These are phyloP conservation scores for Bubo bubo DNA, from an alignment of 2,113 vertebrate species.

Conservation along the genomic window DNA sequence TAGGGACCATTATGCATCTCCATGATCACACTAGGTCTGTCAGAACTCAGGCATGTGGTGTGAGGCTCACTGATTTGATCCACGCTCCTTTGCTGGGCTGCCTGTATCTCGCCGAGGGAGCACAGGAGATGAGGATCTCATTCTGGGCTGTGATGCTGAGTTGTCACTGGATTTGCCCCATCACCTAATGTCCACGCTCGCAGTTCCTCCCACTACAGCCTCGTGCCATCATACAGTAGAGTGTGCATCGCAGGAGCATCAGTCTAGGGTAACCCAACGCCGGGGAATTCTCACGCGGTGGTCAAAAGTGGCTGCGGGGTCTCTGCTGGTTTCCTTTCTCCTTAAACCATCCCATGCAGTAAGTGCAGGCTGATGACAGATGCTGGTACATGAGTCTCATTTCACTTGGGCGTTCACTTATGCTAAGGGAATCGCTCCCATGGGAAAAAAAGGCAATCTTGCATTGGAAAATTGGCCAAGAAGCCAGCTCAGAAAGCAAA, in stretches of 20 bases:
- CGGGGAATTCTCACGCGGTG: not conserved
- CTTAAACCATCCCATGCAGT: not conserved
- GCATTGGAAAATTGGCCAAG: slow-evolving; percentile 26
- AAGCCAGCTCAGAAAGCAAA: slow-evolving; percentile 46
- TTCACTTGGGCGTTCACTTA: slow-evolving; percentile 2
- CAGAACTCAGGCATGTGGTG: not conserved
- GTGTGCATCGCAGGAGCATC: not conserved
- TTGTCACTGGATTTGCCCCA: not conserved
- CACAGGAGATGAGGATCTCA: not conserved
- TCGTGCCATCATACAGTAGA: not conserved
- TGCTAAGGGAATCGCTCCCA: not conserved
- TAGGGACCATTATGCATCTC: not conserved
- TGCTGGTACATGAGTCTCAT: not conserved
- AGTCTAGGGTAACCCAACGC: rapidly evolving
- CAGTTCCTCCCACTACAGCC: not conserved
- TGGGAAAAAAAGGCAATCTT: slow-evolving; percentile 2
- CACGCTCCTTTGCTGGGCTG: not conserved
- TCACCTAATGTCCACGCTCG: rapidly evolving
- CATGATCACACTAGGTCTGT: not conserved
- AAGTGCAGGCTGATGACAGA: slow-evolving; percentile 3
- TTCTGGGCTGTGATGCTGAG: not conserved
- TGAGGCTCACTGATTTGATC: not conserved
- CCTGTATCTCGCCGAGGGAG: not conserved
- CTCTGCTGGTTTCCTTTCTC: not conserved
- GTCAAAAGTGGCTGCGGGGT: not conserved